A percentile compares a stretch with the other conserved stretches of the same genome.
phyloP scores from a whole-genome alignment of 2,888 invertebrate genomes.

The Timema cristinae region DNA sequence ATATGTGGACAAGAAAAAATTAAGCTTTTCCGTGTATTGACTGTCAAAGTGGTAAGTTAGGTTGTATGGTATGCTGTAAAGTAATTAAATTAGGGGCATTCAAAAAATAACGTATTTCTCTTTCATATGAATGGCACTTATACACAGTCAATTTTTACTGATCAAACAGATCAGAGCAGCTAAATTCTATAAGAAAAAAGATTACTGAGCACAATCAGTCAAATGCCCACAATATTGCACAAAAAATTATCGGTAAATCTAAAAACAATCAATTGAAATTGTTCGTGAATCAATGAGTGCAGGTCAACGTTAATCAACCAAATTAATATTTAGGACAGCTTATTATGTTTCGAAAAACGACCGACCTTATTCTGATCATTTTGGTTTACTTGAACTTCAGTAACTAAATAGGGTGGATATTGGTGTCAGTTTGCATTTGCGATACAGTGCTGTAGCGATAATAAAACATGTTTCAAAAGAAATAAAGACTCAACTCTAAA shows the following conservation, averaged over 20 bases:
- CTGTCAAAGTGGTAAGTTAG: not conserved
- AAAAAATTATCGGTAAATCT: not conserved
- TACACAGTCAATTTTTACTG: constrained; percentile 3
- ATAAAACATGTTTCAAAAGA: constrained; percentile 6
- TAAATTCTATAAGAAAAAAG: not conserved
- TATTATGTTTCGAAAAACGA: not conserved
- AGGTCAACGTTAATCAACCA: not conserved
- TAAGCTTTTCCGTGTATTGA: not conserved
- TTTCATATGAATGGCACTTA: not conserved
- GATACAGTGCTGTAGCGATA: not conserved
- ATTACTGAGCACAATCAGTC: not conserved
- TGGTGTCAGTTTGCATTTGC: not conserved
- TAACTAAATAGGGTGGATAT: not conserved
- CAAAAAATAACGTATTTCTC: not conserved
- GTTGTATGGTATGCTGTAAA: not conserved
- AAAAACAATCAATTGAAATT: constrained; percentile 1
- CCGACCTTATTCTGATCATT: not conserved
- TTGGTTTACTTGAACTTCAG: not conserved
- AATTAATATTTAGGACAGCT: constrained; percentile 3
- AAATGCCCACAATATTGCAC: constrained; percentile 5
- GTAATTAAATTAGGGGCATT: not conserved
- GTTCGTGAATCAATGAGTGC: not conserved
- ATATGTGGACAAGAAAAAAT: not conserved
- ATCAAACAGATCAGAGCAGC: not conserved
- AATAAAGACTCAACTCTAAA: not conserved